Evolutionary conservation across 2,113 vertebrate genomes (phyloP), one percentile per base, ranked within the genome.

Genomic region (Hemichromis elongatus): DNA sequence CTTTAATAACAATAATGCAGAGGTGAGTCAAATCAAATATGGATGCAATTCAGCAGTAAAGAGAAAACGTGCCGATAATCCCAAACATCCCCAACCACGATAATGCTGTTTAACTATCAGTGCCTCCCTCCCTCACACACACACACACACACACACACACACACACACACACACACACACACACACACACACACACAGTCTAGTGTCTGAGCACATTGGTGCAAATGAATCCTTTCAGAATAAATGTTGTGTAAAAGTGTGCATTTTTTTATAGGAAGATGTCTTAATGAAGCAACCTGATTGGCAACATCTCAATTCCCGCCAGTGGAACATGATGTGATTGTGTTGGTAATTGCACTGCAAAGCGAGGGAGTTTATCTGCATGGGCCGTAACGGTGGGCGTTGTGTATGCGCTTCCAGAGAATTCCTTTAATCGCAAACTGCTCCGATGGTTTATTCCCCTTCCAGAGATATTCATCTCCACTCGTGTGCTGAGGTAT

Each of bases 341-440:
- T 91, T 90, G 80, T 86, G 87, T 83, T 85, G 84, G 88, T 96
- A 95, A 96, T 96, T 95, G 92, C 90, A 87, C 88, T 73, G 88
- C 26, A 35, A 70, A 61, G 77, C 13, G 26, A 82, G 86, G 79
- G 88, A 80, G 91, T 92, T 90, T 93, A 93, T 94, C 81, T 52
- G 81, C 52, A 33, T 7, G 85, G 68, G 86, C 87, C 52, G 18
- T 80, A 50, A 50, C 2, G 37, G 90, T 88, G 88, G 88, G 88
- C 59, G 66, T 57, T 84, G 82, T 86, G 77, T 66, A 78, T 86
- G 88, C 75, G 89, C 86, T 92, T 89, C 82, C 83, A 86, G 81
- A 92, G 86, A 88, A 89, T 93, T 93, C 83, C 92, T 95, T 93
- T 96, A 94, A 95, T 95, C 94, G 94, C 92, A 96, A 95, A 95